Evolutionary conservation across 2,113 vertebrate genomes (phyloP).

Genomic region (Geococcyx californianus): DNA sequence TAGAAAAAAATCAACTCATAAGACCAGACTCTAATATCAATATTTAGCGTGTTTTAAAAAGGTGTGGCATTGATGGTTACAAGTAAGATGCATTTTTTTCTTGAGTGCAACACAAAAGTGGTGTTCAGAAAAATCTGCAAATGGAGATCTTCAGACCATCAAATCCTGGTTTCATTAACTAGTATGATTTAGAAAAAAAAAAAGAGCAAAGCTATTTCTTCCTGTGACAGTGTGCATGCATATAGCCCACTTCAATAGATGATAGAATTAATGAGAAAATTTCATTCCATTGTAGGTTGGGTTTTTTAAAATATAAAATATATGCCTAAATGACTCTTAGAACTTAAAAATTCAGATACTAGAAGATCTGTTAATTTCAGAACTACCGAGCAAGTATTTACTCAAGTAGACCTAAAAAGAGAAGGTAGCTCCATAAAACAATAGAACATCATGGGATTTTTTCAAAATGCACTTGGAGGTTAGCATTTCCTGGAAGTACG

Average conservation of each 20-base stretch:
- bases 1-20: fast-evolving
- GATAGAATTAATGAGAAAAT: neutral
- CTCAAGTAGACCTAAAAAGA: neutral
- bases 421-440: neutral
- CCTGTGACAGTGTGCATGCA: neutral
- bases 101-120: neutral
- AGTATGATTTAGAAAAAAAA: fast-evolving
- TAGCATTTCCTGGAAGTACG: neutral
- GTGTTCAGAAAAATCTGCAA: neutral
- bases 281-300: no score
- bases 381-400: neutral
- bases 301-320: neutral
- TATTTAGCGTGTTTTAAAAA: neutral
- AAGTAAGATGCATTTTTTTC: neutral
- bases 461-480: neutral
- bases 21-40: neutral
- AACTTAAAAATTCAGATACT: neutral
- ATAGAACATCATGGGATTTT: neutral
- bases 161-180: neutral
- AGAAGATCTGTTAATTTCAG: neutral
- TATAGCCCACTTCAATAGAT: neutral
- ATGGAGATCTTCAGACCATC: neutral
- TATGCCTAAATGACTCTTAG: neutral
- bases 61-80: neutral
- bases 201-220: neutral